These are phyloP conservation scores for Galemys pyrenaicus DNA, from an alignment of 2,113 vertebrate genomes.

Conservation along the genomic window DNA sequence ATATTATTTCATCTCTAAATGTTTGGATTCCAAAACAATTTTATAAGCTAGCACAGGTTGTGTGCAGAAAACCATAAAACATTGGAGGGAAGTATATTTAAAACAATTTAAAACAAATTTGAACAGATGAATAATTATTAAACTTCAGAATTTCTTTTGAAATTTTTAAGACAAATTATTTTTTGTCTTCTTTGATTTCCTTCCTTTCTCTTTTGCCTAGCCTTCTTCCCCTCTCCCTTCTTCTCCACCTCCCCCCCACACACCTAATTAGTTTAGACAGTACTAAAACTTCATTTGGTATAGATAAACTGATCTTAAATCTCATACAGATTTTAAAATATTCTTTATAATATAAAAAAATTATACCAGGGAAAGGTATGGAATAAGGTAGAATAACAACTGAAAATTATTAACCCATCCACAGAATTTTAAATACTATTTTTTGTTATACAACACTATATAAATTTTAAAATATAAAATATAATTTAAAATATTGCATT, in stretches of 20 bases:
- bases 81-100: neutral
- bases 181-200: neutral
- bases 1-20: neutral
- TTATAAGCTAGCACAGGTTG: neutral
- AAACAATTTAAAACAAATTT: neutral
- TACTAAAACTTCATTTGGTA: constrained; percentile 11
- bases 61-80: neutral
- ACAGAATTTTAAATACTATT: constrained; percentile 10
- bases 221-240: too few species aligned
- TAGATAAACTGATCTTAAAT: constrained; percentile 14
- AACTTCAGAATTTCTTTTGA: too few species aligned
- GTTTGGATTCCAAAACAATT: neutral
- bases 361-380: neutral
- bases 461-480: too few species aligned
- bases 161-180: too few species aligned
- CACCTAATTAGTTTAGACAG: neutral
- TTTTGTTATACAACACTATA: neutral
- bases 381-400: neutral
- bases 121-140: neutral
- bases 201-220: neutral
- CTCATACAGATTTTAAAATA: neutral
- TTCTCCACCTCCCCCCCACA: neutral
- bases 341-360: neutral
- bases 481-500: neutral
- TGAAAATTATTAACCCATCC: neutral